Conservation (phyloP, 2,797 vertebrate species). For the Nyctalus aviator region DNA sequence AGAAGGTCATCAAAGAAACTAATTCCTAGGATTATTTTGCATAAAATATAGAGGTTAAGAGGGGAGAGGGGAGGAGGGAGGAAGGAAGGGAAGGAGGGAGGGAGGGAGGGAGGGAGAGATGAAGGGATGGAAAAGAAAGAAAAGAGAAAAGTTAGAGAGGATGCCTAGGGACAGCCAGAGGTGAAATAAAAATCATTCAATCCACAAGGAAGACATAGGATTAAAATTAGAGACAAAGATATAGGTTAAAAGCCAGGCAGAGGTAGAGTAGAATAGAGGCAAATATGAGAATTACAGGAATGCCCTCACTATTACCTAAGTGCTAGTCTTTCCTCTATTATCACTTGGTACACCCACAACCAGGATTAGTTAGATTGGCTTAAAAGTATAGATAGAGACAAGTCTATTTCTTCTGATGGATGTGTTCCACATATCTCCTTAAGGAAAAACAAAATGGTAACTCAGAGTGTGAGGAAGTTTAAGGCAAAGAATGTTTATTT, state of each 20-base stretch:
- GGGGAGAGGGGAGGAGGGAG: neutral
- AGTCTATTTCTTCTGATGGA: neutral
- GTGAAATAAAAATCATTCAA: neutral
- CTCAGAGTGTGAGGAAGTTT: neutral
- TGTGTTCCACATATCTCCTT: neutral
- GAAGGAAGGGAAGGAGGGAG: neutral
- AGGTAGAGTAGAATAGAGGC: neutral
- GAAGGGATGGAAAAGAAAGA: neutral
- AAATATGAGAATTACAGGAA: neutral
- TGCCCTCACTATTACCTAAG: neutral
- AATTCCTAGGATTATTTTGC: neutral
- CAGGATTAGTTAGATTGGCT: neutral
- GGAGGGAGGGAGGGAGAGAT: neutral
- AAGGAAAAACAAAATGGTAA: neutral
- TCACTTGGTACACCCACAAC: neutral
- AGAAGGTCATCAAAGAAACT: neutral
- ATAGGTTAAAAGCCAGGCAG: neutral
- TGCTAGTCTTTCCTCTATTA: neutral
- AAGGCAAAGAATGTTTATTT: neutral
- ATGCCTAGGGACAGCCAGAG: neutral
- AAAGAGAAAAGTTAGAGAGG: neutral
- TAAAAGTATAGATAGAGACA: neutral
- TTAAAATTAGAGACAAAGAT: slow-evolving; percentile 12
- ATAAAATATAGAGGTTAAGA: neutral
- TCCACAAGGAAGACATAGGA: neutral